These are phyloP conservation scores for Canis aureus DNA, from an alignment of 2,113 vertebrate genomes.

Conservation along the genomic window DNA sequence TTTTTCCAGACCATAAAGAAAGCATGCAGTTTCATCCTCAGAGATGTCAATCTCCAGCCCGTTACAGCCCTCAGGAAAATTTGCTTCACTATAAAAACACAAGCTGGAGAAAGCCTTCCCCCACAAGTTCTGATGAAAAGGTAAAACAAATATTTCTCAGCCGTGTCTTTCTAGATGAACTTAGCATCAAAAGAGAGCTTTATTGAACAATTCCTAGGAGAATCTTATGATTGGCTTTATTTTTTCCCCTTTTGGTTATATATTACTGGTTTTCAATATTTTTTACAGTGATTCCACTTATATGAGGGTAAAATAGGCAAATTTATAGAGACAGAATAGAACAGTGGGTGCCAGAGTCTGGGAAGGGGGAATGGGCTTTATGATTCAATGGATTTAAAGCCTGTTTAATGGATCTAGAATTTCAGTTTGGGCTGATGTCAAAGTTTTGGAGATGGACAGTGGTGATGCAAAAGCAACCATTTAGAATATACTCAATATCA, in stretches of 20 bases:
- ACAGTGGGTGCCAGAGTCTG: too few species aligned
- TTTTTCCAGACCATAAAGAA: conserved; percentile 66
- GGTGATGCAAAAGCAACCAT: background rate
- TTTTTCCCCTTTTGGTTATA: background rate
- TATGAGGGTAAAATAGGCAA: background rate
- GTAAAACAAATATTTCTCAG: conserved; percentile 67
- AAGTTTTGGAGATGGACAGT: background rate
- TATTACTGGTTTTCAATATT: background rate
- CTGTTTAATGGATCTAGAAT: background rate
- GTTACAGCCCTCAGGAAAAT: background rate
- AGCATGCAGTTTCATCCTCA: background rate
- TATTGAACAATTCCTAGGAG: background rate
- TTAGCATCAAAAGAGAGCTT: background rate
- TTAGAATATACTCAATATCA: background rate
- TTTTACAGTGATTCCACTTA: background rate
- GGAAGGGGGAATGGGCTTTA: too few species aligned
- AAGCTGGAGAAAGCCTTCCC: background rate
- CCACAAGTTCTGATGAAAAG: conserved; percentile 47
- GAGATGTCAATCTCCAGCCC: conserved; percentile 57
- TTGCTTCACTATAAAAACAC: background rate
- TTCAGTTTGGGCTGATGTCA: background rate
- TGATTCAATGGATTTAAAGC: too few species aligned
- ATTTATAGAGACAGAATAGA: background rate
- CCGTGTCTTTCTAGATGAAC: background rate
- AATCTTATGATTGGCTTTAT: rapidly evolving